phyloP scores from a whole-genome alignment of 1,140 invertebrate genomes.

The Centruroides vittatus region DNA sequence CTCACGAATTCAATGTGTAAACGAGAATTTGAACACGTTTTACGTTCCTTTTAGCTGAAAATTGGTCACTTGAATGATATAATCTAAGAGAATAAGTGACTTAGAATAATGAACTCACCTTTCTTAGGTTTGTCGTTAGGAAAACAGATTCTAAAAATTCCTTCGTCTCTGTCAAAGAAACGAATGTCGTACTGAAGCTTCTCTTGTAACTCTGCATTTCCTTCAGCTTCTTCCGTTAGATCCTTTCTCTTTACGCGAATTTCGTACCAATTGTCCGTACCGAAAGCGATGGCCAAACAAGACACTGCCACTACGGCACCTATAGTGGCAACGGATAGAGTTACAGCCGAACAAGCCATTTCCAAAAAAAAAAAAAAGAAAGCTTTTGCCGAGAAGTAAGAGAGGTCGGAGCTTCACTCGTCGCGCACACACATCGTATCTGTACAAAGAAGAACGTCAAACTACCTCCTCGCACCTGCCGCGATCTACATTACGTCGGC shows the following conservation, averaged over 20 bases:
- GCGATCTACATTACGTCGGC: no score
- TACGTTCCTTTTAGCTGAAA: no score
- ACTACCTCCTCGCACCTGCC: no score
- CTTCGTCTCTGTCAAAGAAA: conserved; percentile 28
- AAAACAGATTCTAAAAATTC: conserved; percentile 79
- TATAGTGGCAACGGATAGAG: conserved; percentile 81
- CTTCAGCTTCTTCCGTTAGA: conserved; percentile 36
- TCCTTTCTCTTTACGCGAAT: conserved; percentile 71
- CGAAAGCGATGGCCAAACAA: conserved; percentile 76
- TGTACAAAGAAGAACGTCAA: no score
- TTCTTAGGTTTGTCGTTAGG: conserved; percentile 65
- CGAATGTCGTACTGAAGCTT: conserved; percentile 14
- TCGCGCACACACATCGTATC: no score
- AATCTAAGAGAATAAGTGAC: no score
- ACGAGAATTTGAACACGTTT: no score
- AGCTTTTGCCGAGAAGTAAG: no score
- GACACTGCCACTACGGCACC: conserved; percentile 80
- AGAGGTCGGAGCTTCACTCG: no score
- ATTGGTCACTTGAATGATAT: no score
- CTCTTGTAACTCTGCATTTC: conserved; percentile 9
- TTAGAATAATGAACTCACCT: conserved; percentile 39
- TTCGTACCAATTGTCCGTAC: conserved; percentile 87
- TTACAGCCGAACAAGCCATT: conserved; percentile 87
- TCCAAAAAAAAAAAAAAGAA: no score
- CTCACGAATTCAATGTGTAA: no score